Evolutionary conservation across 2,888 invertebrate genomes (phyloP).

Genomic region (Plebejus anna): DNA sequence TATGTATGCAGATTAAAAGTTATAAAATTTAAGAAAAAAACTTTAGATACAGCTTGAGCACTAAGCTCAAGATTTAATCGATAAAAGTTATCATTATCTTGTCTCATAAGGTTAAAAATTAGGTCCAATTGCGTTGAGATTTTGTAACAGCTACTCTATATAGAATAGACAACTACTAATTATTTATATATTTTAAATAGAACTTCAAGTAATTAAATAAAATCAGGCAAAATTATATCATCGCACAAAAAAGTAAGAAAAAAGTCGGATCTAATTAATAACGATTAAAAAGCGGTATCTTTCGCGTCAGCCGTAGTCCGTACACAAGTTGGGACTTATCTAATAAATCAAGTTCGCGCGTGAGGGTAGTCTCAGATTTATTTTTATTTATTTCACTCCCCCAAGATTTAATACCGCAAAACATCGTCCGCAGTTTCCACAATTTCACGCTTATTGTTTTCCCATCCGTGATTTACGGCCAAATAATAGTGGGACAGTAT

Average conservation of each 20-base stretch:
- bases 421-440: conserved; percentile 76
- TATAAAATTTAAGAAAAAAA: too few species aligned
- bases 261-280: conserved; percentile 48
- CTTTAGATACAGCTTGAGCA: too few species aligned
- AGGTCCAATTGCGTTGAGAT: too few species aligned
- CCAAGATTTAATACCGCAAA: conserved; percentile 75
- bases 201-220: conserved; percentile 86
- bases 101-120: too few species aligned
- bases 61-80: too few species aligned
- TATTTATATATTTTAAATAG: conserved; percentile 66
- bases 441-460: conserved; percentile 81
- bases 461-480: conserved; percentile 78
- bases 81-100: too few species aligned
- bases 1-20: too few species aligned
- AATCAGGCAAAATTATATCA: not conserved
- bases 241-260: conserved; percentile 10
- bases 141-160: too few species aligned
- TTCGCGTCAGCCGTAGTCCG: conserved; percentile 35
- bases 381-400: conserved; percentile 79
- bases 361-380: conserved; percentile 69
- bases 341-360: conserved; percentile 73
- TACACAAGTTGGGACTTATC: conserved; percentile 42
- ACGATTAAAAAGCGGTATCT: conserved; percentile 50
- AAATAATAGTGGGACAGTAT: conserved; percentile 74
- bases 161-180: too few species aligned